Percentiles rank a stretch among this genome's conserved stretches.
Evolutionary conservation across 2,113 vertebrate genomes (phyloP).

Genomic region (Scortum barcoo): DNA sequence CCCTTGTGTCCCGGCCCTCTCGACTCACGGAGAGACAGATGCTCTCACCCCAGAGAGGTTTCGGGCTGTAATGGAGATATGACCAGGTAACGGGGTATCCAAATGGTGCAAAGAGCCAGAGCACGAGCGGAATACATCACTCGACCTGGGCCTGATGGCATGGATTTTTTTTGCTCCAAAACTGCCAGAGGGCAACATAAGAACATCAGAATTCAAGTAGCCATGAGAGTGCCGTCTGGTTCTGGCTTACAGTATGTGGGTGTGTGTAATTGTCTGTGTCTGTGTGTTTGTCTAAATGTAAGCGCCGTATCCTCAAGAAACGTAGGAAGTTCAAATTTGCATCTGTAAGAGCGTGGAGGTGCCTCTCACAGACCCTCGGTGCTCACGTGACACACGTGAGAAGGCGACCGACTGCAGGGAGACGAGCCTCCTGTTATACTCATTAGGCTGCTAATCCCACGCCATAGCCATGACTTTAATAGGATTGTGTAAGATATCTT

Average conservation of each 20-base stretch:
- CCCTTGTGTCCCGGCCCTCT: conserved; percentile 22
- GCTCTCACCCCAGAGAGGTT: conserved; percentile 45
- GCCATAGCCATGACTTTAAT: conserved; percentile 26
- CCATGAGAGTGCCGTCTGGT: conserved; percentile 22
- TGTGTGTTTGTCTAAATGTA: conserved; percentile 33
- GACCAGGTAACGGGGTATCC: conserved; percentile 53
- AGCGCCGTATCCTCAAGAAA: conserved; percentile 3
- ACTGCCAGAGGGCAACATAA: conserved; percentile 28
- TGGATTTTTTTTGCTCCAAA: conserved; percentile 19
- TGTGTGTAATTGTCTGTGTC: not conserved
- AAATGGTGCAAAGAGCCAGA: conserved; percentile 62
- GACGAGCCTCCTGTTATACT: conserved; percentile 10
- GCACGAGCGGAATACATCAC: conserved; percentile 52
- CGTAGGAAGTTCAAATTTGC: conserved; percentile 55
- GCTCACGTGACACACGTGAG: conserved; percentile 20
- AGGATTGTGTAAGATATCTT: conserved; percentile 13
- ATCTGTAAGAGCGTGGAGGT: conserved; percentile 53
- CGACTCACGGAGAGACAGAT: conserved; percentile 53
- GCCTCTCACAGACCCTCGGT: conserved; percentile 28
- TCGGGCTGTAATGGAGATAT: conserved; percentile 52
- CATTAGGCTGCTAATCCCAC: conserved; percentile 17
- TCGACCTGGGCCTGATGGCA: conserved; percentile 21
- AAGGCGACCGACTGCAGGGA: conserved; percentile 12
- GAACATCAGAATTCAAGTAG: conserved; percentile 56
- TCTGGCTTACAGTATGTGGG: conserved; percentile 37